Base-by-base conservation (phyloP, 2,888 invertebrate species). In the Andrena camellia region DNA sequence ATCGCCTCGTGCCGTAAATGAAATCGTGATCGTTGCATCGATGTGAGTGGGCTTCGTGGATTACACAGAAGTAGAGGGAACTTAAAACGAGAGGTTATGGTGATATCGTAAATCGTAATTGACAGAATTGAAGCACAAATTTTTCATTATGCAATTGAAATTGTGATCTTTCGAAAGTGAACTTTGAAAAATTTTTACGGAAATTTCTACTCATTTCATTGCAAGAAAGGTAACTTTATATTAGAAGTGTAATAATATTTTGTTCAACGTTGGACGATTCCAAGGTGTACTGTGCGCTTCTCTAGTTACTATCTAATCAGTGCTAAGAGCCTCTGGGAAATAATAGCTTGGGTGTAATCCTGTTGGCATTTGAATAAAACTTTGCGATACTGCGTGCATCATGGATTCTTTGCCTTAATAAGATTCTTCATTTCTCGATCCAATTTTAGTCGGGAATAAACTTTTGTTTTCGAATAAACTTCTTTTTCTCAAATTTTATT, bases 301-400 rank as follows among this genome's bases (percentile, higher is more conserved):
- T 52, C 67, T 75, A 80, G 75, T 71, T 75, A 57, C 72, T 75
- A 79, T 75, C 74, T 79, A 82, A 74, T 82, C 67, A 62, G 57
- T n/a, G 2, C 3, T 35, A 8, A 2, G n/a, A 66, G 29, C 17
- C 63, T 52, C 82, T 35, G 23, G 17, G 59, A 68, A 80, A 52
- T 60, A 71, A 71, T 57, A 67, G 13, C 54, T 71, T 31, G 52
- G 1, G 31, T 33, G 67, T 17, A 67, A 70, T 52, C 10, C 29
- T 63, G 67, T 52, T 26, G 67, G 33, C 59, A 70, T 57, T 64
- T 64, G 42, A 33, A 78, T 75, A 78, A 75, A 54, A 52, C 33
- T 20, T 13, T 20, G 7, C 33, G 29, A 75, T 63, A 26, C 29
- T 48, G 59, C 63, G 10, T 48, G n/a, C 66, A 73, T 71, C 57